These are phyloP conservation scores for Cydia pomonella DNA, from an alignment of 1,140 invertebrate species.

Conservation along the genomic window DNA sequence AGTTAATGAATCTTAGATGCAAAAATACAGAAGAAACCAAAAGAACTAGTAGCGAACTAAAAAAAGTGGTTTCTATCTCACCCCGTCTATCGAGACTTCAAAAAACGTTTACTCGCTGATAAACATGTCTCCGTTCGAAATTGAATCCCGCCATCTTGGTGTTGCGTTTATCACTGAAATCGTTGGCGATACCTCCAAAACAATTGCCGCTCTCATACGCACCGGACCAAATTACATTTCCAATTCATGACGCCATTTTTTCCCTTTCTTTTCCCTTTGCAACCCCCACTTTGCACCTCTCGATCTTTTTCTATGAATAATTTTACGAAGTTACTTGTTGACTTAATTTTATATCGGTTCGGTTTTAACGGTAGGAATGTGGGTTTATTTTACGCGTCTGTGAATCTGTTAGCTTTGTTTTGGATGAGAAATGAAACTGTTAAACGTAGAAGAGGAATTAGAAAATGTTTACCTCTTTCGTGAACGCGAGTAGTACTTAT, in stretches of 20 bases:
- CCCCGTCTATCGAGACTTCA: neutral
- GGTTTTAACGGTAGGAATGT: conserved; percentile 10
- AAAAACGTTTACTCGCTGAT: neutral
- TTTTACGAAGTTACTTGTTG: conserved; percentile 68
- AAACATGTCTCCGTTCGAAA: conserved; percentile 20
- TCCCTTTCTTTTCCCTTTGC: conserved; percentile 37
- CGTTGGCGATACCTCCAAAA: conserved; percentile 49
- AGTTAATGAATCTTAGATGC: too few relatives aligned
- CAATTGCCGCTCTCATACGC: conserved; percentile 53
- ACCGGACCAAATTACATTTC: conserved; percentile 66
- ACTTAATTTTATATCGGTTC: conserved; percentile 74
- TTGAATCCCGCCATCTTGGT: neutral
- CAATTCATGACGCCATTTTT: conserved; percentile 75
- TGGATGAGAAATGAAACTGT: neutral
- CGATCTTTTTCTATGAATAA: conserved; percentile 73
- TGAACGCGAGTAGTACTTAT: too few relatives aligned
- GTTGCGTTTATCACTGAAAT: conserved; percentile 50
- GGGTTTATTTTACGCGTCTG: neutral
- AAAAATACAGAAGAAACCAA: too few relatives aligned
- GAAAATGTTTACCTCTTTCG: too few relatives aligned
- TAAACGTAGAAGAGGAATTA: neutral
- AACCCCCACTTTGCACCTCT: conserved; percentile 56
- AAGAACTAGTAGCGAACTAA: neutral
- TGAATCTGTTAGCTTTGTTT: conserved; percentile 1
- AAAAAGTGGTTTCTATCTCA: neutral